Evolutionary conservation across 2,888 invertebrate genomes (phyloP).

Genomic region (Trimorus sp.): DNA sequence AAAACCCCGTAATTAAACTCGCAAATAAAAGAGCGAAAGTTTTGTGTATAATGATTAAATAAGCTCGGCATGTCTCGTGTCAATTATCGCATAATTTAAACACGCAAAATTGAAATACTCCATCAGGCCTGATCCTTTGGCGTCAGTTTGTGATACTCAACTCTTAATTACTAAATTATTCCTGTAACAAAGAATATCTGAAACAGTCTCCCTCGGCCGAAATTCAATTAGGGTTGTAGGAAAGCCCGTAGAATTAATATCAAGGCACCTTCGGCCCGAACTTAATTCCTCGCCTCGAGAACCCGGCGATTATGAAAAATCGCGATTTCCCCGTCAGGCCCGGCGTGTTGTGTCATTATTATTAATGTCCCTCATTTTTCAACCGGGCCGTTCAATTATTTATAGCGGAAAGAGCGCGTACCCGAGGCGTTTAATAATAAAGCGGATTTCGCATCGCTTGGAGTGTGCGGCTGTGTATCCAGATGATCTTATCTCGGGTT

Average conservation of each 20-base stretch:
- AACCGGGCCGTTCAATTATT: slow-evolving; percentile 23
- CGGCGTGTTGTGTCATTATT: slow-evolving; percentile 18
- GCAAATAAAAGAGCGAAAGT: too few species aligned
- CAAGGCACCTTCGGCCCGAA: slow-evolving; percentile 22
- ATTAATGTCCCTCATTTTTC: slow-evolving; percentile 38
- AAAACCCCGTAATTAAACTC: too few species aligned
- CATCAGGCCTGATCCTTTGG: slow-evolving; percentile 37
- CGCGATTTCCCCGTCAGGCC: neutral
- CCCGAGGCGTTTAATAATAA: slow-evolving; percentile 41
- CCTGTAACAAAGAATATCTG: slow-evolving; percentile 50
- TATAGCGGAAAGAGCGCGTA: slow-evolving; percentile 13
- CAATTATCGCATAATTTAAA: slow-evolving; percentile 30
- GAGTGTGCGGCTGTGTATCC: slow-evolving; percentile 41
- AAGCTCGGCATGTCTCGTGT: neutral
- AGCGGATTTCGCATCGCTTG: slow-evolving; percentile 41
- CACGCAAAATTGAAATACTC: slow-evolving; percentile 35
- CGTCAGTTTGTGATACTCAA: slow-evolving; percentile 44
- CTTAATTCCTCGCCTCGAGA: slow-evolving; percentile 29
- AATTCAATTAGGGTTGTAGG: slow-evolving; percentile 53
- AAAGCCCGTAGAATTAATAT: slow-evolving; percentile 49
- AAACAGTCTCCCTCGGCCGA: slow-evolving; percentile 41
- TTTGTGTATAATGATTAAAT: neutral
- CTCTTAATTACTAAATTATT: slow-evolving; percentile 57
- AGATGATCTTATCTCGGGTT: slow-evolving; percentile 53
- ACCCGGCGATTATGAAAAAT: slow-evolving; percentile 36